Base-by-base conservation (phyloP, 30 jellyfish, hydroid and myxozoan genomes). In the Hydractinia symbiolongicarpus region DNA sequence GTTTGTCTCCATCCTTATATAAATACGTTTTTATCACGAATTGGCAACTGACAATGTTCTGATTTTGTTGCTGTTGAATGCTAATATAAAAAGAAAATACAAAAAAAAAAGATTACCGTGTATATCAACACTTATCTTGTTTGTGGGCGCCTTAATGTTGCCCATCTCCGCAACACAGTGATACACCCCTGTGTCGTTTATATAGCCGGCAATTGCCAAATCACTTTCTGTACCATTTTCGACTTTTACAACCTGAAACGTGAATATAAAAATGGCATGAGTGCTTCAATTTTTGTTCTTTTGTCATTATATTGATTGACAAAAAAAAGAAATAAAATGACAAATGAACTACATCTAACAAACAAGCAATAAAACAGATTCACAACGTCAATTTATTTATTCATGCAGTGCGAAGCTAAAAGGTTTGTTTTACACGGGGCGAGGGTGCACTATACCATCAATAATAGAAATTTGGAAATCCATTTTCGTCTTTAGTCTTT, bases 181-280 rank as follows among this genome's bases (percentile, higher is more conserved):
- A 61, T 86, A 86, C 21, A 49, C 76, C 54, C 96, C 98, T 54
- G 90, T 82, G 73, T 91, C 96, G 20, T 72, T 81, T 53, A 86
- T 81, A 49, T 40, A 5, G 11, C 96, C 98, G 5, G 83, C 61
- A 44, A 86, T 19, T 19, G 55, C 64, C 70, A 91, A 67, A 15
- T 8, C 11, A 11, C 87, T 68, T 20, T 61, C 66, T 10, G 9
- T 44, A 20, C 16, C 15, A 15, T 55, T 13, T 53, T 5, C 77
- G 4, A 21, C 79, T 69, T 15, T 13, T 13, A 11, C n/a, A 13
- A 13, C 20, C 70, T 7, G 40, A 64, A 64, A 64, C 40, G 40
- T 6, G 8, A 64, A 64, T 6, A 13, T n/a, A n/a, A 64, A 64
- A 13, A 64, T 6, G 74, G 19, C 15, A 58, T 16, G 16, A 6